Conservation (phyloP, 2,888 invertebrate genomes). For the Melinaea menophilus region DNA sequence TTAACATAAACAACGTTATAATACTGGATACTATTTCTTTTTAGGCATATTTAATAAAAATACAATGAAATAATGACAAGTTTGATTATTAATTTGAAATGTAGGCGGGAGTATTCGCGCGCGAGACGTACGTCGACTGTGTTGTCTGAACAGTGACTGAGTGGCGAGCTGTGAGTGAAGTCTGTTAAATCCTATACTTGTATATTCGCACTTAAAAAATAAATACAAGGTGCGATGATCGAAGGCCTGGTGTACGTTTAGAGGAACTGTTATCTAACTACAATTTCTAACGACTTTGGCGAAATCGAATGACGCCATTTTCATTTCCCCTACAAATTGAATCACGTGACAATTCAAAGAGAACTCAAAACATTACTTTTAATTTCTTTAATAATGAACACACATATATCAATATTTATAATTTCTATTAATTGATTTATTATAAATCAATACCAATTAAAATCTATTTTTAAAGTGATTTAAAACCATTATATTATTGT, state of each 20-base stretch:
- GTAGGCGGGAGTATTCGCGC: constrained; percentile 59
- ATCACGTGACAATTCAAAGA: background rate
- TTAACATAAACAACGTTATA: constrained; percentile 27
- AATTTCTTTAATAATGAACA: no score
- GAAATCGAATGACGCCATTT: constrained; percentile 29
- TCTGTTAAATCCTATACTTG: constrained; percentile 59
- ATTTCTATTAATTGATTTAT: no score
- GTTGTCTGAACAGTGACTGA: constrained; percentile 68
- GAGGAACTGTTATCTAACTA: constrained; percentile 62
- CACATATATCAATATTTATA: no score
- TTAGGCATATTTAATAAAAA: constrained; percentile 61
- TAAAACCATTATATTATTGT: no score
- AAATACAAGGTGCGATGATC: constrained; percentile 68
- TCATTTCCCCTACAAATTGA: constrained; percentile 17
- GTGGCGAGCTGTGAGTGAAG: constrained; percentile 38
- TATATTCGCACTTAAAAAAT: constrained; percentile 74
- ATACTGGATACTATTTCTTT: constrained; percentile 56
- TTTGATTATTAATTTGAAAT: constrained; percentile 32
- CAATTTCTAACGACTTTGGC: constrained; percentile 31
- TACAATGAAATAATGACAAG: constrained; percentile 36
- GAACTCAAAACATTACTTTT: no score
- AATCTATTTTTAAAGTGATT: no score
- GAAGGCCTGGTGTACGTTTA: constrained; percentile 58
- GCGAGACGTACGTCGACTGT: constrained; percentile 54
- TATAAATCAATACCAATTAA: no score